phyloP scores from a whole-genome alignment of 2,113 vertebrate genomes.

The Chloroceryle aenea region DNA sequence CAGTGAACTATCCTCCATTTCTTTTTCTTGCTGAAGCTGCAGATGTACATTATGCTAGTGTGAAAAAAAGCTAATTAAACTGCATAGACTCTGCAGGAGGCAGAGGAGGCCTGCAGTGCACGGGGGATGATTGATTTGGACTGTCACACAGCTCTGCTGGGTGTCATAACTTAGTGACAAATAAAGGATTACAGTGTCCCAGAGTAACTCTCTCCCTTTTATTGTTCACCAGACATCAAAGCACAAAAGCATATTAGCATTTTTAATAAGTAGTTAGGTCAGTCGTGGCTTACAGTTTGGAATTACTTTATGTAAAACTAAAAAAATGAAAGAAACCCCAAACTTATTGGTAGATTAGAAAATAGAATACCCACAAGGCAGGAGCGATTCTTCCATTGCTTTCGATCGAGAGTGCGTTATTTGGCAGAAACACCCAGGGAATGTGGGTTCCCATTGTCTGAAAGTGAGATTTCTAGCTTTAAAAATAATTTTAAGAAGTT shows the following conservation, averaged over 20 bases:
- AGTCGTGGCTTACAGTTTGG: slow-evolving; percentile 76
- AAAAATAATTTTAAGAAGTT: slow-evolving; percentile 11
- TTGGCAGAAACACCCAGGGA: slow-evolving; percentile 62
- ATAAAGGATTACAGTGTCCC: slow-evolving; percentile 85
- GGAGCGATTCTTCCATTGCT: not conserved
- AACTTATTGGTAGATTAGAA: slow-evolving; percentile 67
- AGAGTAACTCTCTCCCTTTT: slow-evolving; percentile 79
- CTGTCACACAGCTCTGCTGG: slow-evolving; percentile 85
- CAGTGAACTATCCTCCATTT: slow-evolving; percentile 65
- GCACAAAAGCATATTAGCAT: slow-evolving; percentile 89
- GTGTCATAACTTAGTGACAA: slow-evolving; percentile 86
- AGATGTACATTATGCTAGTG: slow-evolving; percentile 75
- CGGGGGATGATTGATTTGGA: slow-evolving; percentile 81
- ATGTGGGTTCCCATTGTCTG: slow-evolving; percentile 44
- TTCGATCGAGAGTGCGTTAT: slow-evolving; percentile 30
- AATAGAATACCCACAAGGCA: slow-evolving; percentile 43
- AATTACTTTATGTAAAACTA: slow-evolving; percentile 77
- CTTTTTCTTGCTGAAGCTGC: slow-evolving; percentile 82
- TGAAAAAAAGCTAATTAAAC: slow-evolving; percentile 85
- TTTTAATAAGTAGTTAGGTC: slow-evolving; percentile 90
- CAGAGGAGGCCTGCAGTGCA: slow-evolving; percentile 74
- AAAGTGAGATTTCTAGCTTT: slow-evolving; percentile 24
- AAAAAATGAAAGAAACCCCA: slow-evolving; percentile 35
- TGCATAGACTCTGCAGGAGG: slow-evolving; percentile 78
- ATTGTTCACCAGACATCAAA: slow-evolving; percentile 92